Conservation (phyloP, 2,888 invertebrate species). For the Apamea epomidion region DNA sequence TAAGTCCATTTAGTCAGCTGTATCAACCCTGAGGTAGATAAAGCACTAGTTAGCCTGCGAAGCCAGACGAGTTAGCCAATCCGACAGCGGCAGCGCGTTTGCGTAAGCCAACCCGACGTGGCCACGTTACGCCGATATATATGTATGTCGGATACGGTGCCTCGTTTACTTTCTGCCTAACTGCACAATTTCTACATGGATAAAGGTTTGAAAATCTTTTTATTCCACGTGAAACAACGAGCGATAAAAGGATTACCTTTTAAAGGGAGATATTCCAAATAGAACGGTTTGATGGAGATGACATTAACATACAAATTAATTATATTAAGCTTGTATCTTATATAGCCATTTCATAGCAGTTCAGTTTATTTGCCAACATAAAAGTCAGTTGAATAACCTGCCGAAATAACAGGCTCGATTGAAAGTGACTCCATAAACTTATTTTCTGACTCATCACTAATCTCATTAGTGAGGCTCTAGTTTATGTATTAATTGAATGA, state of each 20-base stretch:
- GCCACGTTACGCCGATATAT: constrained; percentile 18
- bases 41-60: constrained; percentile 22
- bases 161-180: constrained; percentile 45
- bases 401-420: not conserved
- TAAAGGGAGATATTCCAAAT: constrained; percentile 10
- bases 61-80: constrained; percentile 29
- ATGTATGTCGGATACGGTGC: constrained; percentile 20
- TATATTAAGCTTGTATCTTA: not conserved
- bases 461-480: constrained; percentile 40
- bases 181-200: constrained; percentile 41
- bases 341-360: not conserved
- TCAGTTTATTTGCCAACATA: not conserved
- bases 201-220: constrained; percentile 25
- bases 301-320: not conserved
- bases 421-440: constrained; percentile 51
- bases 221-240: constrained; percentile 13
- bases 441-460: constrained; percentile 59
- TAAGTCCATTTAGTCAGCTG: constrained; percentile 1
- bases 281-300: not conserved
- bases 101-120: constrained; percentile 40
- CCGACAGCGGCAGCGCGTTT: constrained; percentile 30
- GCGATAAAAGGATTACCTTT: constrained; percentile 6
- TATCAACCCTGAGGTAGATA: constrained; percentile 17
- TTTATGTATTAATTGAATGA: not conserved
- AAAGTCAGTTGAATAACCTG: constrained; percentile 10